phyloP scores from a whole-genome alignment of 2,113 vertebrate genomes.

The Serinus canaria region DNA sequence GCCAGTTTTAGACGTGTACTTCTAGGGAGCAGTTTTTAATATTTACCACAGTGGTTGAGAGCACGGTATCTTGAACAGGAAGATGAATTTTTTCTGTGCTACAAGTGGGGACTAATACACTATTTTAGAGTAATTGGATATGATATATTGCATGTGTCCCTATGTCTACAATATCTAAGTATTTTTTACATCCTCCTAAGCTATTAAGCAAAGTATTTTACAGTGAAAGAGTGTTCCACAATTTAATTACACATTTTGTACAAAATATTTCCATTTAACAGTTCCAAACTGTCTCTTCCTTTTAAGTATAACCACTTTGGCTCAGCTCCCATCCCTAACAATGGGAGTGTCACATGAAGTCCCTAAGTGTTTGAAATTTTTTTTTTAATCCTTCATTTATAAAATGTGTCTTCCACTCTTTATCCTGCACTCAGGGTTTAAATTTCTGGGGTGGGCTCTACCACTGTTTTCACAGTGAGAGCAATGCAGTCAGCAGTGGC shows the following conservation, averaged over 20 bases:
- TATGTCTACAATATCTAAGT: neutral
- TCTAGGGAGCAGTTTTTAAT: neutral
- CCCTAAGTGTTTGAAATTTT: neutral
- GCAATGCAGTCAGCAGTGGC: accelerated
- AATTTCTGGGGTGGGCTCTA: neutral
- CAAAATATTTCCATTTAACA: conserved; percentile 66
- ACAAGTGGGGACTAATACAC: neutral
- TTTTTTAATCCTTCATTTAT: neutral
- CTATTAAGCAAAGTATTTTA: conserved; percentile 33
- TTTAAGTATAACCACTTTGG: conserved; percentile 44
- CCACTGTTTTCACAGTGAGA: neutral
- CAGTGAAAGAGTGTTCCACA: conserved; percentile 35
- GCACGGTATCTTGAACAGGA: neutral
- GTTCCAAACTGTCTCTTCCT: conserved; percentile 54
- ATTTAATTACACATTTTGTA: conserved; percentile 59
- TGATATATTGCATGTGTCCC: neutral
- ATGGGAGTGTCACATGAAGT: neutral
- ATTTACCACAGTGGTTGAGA: neutral
- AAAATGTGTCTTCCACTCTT: neutral
- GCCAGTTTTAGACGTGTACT: neutral
- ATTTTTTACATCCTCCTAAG: conserved; percentile 32
- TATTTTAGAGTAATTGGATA: conserved; percentile 2
- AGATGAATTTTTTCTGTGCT: neutral
- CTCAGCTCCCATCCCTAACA: conserved; percentile 51
- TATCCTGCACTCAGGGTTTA: neutral